A percentile compares a stretch with the other conserved stretches of the same genome.
phyloP scores from a whole-genome alignment of 2,888 invertebrate genomes.

The Lysandra coridon region DNA sequence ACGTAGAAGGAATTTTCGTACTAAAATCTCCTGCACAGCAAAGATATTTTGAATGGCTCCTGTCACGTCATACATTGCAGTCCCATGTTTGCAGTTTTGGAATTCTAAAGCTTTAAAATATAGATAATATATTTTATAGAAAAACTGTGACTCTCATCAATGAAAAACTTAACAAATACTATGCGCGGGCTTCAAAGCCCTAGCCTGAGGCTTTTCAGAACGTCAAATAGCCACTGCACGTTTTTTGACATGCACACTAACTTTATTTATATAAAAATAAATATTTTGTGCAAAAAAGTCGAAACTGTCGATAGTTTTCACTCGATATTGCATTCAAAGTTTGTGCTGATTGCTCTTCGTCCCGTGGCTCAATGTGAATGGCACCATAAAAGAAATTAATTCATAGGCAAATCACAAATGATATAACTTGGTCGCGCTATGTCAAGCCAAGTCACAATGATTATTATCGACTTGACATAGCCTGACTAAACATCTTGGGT shows the following conservation, averaged over 20 bases:
- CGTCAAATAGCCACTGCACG: not conserved
- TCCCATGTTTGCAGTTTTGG: not conserved
- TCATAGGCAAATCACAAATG: no score
- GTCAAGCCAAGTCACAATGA: no score
- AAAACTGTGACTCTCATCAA: constrained; percentile 1
- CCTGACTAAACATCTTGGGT: no score
- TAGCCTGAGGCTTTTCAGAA: constrained; percentile 2
- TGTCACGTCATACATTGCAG: no score
- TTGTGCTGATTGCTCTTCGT: not conserved
- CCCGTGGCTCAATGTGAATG: no score
- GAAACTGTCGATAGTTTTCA: not conserved
- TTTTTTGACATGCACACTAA: constrained; percentile 3
- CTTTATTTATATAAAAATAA: not conserved
- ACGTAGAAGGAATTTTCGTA: no score
- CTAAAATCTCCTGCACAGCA: no score
- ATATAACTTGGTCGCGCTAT: not conserved
- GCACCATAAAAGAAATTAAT: no score
- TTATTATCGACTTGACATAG: no score
- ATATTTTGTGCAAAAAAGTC: not conserved
- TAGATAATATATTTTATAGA: not conserved
- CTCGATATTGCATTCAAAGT: not conserved
- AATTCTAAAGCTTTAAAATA: constrained; percentile 5
- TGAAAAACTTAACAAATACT: constrained; percentile 19
- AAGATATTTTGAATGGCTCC: no score
- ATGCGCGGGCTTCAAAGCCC: not conserved